phyloP scores from a whole-genome alignment of 2,113 vertebrate species.

The Pterophyllum scalare region DNA sequence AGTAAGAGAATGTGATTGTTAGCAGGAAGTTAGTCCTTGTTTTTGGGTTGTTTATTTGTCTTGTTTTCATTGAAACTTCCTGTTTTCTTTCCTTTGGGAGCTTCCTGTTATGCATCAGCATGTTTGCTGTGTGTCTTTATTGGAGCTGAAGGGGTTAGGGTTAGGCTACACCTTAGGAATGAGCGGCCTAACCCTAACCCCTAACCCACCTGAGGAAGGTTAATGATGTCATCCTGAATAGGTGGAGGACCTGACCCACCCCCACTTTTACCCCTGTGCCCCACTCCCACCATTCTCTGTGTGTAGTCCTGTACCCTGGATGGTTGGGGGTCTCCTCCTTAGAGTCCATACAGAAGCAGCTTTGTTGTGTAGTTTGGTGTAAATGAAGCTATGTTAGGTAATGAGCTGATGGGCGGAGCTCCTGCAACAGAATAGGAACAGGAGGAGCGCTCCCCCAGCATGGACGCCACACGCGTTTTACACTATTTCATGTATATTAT shows the following conservation, averaged over 20 bases:
- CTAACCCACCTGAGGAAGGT: too few relatives aligned
- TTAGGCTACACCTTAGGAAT: too few relatives aligned
- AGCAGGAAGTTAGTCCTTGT: neutral
- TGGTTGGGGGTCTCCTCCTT: neutral
- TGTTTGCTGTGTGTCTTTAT: neutral
- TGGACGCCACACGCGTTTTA: neutral
- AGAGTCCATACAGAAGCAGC: too few relatives aligned
- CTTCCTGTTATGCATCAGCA: neutral
- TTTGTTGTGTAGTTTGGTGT: too few relatives aligned
- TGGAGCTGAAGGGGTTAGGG: neutral
- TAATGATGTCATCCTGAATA: too few relatives aligned
- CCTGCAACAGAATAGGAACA: neutral
- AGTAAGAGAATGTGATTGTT: too few relatives aligned
- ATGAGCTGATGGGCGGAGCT: too few relatives aligned
- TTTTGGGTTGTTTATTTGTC: neutral
- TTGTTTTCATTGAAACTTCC: neutral
- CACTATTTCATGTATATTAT: neutral
- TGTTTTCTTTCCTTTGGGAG: neutral
- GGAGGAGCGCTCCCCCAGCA: rapidly evolving
- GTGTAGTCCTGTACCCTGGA: neutral
- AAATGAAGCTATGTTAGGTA: neutral
- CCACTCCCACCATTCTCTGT: too few relatives aligned
- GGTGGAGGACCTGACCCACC: too few relatives aligned
- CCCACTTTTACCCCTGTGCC: too few relatives aligned
- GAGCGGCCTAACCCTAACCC: too few relatives aligned